phyloP scores from a whole-genome alignment of 2,888 invertebrate genomes.

The Cephus sareptanus region DNA sequence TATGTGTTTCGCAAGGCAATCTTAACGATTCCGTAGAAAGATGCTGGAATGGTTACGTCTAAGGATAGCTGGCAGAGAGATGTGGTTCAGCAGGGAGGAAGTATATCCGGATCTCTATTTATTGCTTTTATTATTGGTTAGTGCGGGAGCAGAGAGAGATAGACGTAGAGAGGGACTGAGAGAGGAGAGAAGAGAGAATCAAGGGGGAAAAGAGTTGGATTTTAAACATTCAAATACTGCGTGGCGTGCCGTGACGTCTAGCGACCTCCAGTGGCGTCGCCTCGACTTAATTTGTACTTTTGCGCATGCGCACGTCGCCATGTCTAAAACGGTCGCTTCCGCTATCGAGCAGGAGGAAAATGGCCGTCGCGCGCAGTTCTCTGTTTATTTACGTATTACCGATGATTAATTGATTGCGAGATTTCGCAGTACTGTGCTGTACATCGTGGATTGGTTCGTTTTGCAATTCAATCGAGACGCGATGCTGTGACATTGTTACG shows the following conservation, averaged over 20 bases:
- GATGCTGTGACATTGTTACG: not conserved
- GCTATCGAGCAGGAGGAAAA: conserved; percentile 35
- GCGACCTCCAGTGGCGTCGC: not conserved
- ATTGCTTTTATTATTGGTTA: conserved; percentile 2
- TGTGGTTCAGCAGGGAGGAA: not conserved
- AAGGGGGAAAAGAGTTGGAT: not conserved
- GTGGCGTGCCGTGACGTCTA: not conserved
- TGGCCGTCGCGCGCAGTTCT: conserved; percentile 54
- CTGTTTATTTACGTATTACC: conserved; percentile 56
- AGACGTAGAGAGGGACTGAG: not conserved
- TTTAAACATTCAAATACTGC: conserved; percentile 9
- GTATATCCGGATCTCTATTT: not conserved
- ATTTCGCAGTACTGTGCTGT: not conserved
- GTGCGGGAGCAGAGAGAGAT: not conserved
- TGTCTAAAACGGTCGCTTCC: conserved; percentile 11
- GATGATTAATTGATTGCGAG: conserved; percentile 39
- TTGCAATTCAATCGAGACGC: not conserved
- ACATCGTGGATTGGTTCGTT: not conserved
- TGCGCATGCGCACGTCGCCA: not conserved
- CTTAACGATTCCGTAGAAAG: not conserved
- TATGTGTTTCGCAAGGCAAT: not conserved
- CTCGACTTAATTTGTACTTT: not conserved
- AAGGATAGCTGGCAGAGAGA: not conserved
- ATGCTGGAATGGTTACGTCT: not conserved
- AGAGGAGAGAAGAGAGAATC: not conserved